phyloP scores from a whole-genome alignment of 2,888 invertebrate species.

The Lissonota sp. region DNA sequence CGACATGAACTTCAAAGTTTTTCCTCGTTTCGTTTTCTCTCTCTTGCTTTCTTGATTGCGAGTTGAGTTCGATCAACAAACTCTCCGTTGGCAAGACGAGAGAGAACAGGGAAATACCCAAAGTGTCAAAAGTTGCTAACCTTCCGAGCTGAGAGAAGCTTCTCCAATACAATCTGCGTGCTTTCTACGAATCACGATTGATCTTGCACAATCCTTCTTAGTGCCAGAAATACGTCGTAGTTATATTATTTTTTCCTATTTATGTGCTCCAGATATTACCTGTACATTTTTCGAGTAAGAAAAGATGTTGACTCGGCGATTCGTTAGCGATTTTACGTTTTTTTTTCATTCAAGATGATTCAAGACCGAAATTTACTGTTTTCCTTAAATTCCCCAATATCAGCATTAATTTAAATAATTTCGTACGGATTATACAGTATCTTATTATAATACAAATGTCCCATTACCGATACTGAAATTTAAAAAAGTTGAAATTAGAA shows the following conservation, averaged over 20 bases:
- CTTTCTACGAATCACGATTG: constrained; percentile 8
- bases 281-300: too few species aligned
- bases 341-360: too few species aligned
- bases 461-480: constrained; percentile 19
- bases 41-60: neutral
- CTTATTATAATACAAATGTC: constrained; percentile 6
- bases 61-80: constrained; percentile 26
- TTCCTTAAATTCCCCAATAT: too few species aligned
- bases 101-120: constrained; percentile 72
- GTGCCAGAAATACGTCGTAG: neutral
- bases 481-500: neutral
- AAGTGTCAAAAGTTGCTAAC: constrained; percentile 72
- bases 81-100: constrained; percentile 58
- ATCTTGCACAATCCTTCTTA: constrained; percentile 9
- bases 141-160: constrained; percentile 65
- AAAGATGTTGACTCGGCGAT: too few species aligned
- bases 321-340: too few species aligned
- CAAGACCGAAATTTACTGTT: too few species aligned
- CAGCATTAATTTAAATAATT: too few species aligned
- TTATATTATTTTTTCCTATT: neutral
- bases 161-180: constrained; percentile 2
- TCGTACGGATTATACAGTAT: too few species aligned
- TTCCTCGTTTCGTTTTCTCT: constrained; percentile 10
- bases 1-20: constrained; percentile 41
- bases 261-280: too few species aligned